phyloP scores from a whole-genome alignment of 1,140 invertebrate species.

The Lepidurus apus region DNA sequence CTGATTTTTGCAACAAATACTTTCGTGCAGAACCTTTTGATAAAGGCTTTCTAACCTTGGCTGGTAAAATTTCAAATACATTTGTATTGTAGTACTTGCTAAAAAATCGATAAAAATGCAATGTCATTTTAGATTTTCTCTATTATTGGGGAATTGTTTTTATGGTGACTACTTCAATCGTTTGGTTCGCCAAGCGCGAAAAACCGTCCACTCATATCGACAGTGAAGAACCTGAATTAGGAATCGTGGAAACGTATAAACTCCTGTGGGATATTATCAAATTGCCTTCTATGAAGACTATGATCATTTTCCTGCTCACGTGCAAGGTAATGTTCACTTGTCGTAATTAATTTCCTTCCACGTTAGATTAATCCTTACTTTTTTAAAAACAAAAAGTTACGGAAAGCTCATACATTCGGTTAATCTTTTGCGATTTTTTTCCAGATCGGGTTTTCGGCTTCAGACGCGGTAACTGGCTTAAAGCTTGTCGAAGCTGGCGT shows the following conservation, averaged over 20 bases:
- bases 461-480: conserved; percentile 87
- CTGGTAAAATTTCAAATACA: conserved; percentile 52
- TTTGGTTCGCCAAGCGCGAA: conserved; percentile 86
- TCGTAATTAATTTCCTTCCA: not conserved
- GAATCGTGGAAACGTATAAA: conserved; percentile 75
- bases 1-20: conserved; percentile 93
- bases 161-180: conserved; percentile 79
- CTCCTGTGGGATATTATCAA: conserved; percentile 76
- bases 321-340: conserved; percentile 62
- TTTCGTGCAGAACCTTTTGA: conserved; percentile 64
- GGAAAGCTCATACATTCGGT: not conserved
- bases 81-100: not conserved
- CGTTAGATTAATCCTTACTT: too few species aligned
- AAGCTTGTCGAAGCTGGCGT: conserved; percentile 94
- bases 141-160: conserved; percentile 94
- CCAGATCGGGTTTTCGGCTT: conserved; percentile 91
- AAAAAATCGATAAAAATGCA: not conserved
- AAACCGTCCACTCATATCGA: conserved; percentile 46
- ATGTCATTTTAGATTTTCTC: conserved; percentile 65
- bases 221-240: conserved; percentile 47
- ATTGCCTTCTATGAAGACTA: conserved; percentile 69
- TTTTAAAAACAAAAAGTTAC: not conserved
- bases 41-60: conserved; percentile 75
- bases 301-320: conserved; percentile 78
- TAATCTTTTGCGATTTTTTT: conserved; percentile 39